Evolutionary conservation across 1,140 invertebrate genomes (phyloP).

Genomic region (Akabosia matsudoensis): DNA sequence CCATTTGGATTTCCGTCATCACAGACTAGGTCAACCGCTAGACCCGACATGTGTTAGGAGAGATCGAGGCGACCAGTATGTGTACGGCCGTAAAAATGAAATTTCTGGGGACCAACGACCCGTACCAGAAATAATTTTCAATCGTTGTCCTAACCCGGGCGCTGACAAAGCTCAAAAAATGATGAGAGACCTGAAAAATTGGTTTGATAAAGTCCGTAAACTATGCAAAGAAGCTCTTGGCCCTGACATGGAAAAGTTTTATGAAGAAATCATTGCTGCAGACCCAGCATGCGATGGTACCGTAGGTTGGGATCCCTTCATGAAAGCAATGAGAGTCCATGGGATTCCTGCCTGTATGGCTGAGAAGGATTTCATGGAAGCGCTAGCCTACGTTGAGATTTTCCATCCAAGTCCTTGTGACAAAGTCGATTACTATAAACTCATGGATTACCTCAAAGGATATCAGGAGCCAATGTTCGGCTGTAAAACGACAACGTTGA

Average conservation of each 20-base stretch:
- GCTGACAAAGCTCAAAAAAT: conserved; percentile 29
- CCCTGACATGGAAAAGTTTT: conserved; percentile 36
- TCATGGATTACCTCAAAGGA: conserved; percentile 43
- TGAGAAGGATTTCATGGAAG: conserved; percentile 34
- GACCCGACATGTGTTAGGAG: conserved; percentile 19
- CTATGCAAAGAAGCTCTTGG: conserved; percentile 27
- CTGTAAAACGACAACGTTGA: conserved; percentile 38
- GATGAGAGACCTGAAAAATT: conserved; percentile 36
- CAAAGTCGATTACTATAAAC: conserved; percentile 35
- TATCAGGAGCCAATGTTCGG: conserved; percentile 37
- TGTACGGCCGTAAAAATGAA: conserved; percentile 29
- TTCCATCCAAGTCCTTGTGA: conserved; percentile 40
- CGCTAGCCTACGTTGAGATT: conserved; percentile 32
- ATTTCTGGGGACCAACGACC: conserved; percentile 19
- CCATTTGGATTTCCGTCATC: conserved; percentile 40
- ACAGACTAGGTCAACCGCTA: conserved; percentile 36
- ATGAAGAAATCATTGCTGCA: conserved; percentile 32
- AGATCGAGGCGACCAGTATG: conserved; percentile 10
- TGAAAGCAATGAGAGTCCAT: not conserved
- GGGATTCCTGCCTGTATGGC: conserved; percentile 23
- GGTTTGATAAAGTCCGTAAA: conserved; percentile 37
- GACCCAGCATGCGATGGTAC: conserved; percentile 34
- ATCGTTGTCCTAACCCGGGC: conserved; percentile 36
- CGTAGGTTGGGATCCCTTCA: conserved; percentile 39
- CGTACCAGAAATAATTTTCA: conserved; percentile 41